phyloP scores from a whole-genome alignment of 2,888 invertebrate genomes.

The Neocrepidodera transversa region DNA sequence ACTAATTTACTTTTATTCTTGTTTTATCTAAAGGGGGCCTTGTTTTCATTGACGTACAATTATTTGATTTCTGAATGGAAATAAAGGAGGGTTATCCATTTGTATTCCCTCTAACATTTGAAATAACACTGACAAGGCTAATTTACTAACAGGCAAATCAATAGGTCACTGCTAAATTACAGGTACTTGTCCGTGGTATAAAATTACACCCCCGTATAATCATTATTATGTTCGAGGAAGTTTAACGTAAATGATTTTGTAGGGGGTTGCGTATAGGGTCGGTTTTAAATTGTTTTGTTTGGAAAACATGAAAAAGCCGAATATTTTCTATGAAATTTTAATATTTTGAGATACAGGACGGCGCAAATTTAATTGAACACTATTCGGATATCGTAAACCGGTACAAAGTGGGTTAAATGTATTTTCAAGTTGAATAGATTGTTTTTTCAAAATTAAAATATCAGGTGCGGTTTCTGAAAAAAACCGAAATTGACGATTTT shows the following conservation, averaged over 20 bases:
- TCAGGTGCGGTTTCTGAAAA: too few relatives aligned
- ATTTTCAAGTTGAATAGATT: too few relatives aligned
- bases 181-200: constrained; percentile 32
- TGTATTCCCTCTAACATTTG: constrained; percentile 30
- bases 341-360: too few relatives aligned
- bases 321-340: too few relatives aligned
- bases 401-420: too few relatives aligned
- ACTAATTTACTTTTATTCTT: not conserved
- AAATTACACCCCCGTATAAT: constrained; percentile 39
- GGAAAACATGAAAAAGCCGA: too few relatives aligned
- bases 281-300: too few relatives aligned
- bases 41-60: constrained; percentile 1
- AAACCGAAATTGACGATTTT: too few relatives aligned
- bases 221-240: constrained; percentile 34
- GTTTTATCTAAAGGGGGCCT: not conserved
- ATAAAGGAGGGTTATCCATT: constrained; percentile 3
- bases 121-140: constrained; percentile 37
- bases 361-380: too few relatives aligned
- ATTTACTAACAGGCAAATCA: constrained; percentile 39
- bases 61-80: constrained; percentile 1
- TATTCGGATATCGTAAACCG: too few relatives aligned
- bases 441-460: too few relatives aligned
- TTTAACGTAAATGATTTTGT: constrained; percentile 15
- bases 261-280: not conserved
- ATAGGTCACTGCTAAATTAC: constrained; percentile 41